Evolutionary conservation across 2,797 vertebrate species (phyloP).

Genomic region (Megalops cyprinoides): DNA sequence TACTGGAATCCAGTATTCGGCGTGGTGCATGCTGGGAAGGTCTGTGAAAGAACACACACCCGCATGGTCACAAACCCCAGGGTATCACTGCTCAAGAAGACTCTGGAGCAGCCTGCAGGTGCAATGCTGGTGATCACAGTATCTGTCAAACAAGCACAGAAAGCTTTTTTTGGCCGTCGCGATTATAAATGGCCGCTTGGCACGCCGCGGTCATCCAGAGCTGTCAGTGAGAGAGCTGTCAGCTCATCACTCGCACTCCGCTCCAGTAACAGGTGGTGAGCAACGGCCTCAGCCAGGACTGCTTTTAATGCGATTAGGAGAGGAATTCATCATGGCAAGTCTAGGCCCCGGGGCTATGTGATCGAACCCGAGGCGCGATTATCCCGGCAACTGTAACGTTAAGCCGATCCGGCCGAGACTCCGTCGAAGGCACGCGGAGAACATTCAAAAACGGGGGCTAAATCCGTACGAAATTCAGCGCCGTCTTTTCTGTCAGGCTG

Average conservation of each 20-base stretch:
- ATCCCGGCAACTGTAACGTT: conserved; percentile 35
- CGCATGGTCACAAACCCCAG: neutral
- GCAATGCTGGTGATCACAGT: too few relatives aligned
- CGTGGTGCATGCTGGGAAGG: conserved; percentile 76
- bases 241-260: conserved; percentile 26
- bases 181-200: neutral
- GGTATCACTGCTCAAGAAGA: neutral
- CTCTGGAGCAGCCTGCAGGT: neutral
- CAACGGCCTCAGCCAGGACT: conserved; percentile 26
- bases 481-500: conserved; percentile 19
- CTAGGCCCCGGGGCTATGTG: neutral
- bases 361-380: neutral
- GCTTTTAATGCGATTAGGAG: conserved; percentile 23
- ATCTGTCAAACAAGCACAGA: neutral
- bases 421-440: too few relatives aligned
- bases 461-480: neutral
- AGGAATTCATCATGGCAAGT: conserved; percentile 14
- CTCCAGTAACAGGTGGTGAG: conserved; percentile 33
- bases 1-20: conserved; percentile 63
- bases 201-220: neutral
- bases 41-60: conserved; percentile 66
- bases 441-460: neutral
- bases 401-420: neutral
- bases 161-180: neutral
- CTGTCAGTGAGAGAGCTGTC: conserved; percentile 37